Base-by-base conservation (phyloP, 2,888 invertebrate species). In the Drosophila basisetae region DNA sequence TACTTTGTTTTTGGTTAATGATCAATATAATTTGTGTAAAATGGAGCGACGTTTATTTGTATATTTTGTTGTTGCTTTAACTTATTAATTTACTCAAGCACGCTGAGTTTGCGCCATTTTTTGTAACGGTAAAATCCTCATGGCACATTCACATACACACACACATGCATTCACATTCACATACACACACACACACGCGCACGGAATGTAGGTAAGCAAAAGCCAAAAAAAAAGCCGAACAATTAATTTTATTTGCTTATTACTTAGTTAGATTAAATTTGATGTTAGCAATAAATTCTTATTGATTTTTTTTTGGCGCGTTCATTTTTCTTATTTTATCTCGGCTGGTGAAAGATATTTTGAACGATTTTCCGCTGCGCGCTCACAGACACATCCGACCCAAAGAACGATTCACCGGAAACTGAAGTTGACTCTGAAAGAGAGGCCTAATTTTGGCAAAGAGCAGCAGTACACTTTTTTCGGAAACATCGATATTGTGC, bases 111-210 rank as follows among this genome's bases (percentile, higher is more conserved):
- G 67, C 67, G 68, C 68, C 68, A 56, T 62, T 66, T 68, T 61
- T 49, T 76, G 68, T 81, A 81, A 81, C 81, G 81, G 81, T 73
- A 67, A 78, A 80, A 73, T 70, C 70, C 69, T 74, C 28, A 65
- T 61, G 58, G 65, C 37, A 68, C 65, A 31, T 25, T 30, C 49
- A 47, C 35, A 47, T 22, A 61, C 35, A 33, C 75, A 52, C 53
- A 53, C 22, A 58, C 28, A 73, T 41, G 35, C 30, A 37, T 50
- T 66, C 53, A 54, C 49, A 56, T 68, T 56, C 33, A 41, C 37
- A 63, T 47, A 50, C 53, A 49, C 47, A 65, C 58, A 65, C 58
- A 58, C 41, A 52, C 22, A 52, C 55, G 28, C 43, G 61, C 28
- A 49, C 33, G 35, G 16, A 39, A 39, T 3, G 13, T 55, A 62